These are phyloP conservation scores for Buphagus erythrorhynchus DNA, from an alignment of 2,797 vertebrate species.

Conservation along the genomic window DNA sequence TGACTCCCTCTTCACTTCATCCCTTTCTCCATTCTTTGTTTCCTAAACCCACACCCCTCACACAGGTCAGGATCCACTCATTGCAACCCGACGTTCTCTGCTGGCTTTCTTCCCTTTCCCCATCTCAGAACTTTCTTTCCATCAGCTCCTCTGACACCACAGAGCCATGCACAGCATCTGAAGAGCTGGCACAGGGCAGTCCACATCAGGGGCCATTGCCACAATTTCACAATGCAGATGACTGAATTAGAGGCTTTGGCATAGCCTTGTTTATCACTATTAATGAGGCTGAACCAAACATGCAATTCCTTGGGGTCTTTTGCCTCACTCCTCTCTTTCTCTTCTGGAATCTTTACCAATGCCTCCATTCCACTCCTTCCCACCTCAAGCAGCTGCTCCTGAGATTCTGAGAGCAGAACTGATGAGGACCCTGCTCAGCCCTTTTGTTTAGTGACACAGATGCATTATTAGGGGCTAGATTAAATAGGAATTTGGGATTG, in stretches of 20 bases:
- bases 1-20: background rate
- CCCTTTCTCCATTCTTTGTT: background rate
- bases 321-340: background rate
- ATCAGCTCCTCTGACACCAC: background rate
- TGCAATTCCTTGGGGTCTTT: background rate
- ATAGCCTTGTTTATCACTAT: background rate
- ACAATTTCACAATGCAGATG: background rate
- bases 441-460: background rate
- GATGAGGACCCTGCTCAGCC: background rate
- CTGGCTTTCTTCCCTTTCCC: background rate
- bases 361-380: background rate
- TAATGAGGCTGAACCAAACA: background rate
- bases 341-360: background rate
- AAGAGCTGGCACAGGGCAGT: background rate
- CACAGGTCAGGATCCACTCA: no score
- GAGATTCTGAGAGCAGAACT: background rate
- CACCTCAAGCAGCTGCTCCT: background rate
- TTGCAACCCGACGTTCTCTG: background rate
- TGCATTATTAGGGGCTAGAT: background rate
- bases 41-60: fast-evolving
- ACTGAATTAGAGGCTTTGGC: background rate
- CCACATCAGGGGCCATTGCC: background rate
- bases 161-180: background rate
- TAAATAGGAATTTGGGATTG: background rate
- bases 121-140: background rate